These are phyloP conservation scores for Calameuta idolon DNA, from an alignment of 2,888 invertebrate genomes.

Conservation along the genomic window DNA sequence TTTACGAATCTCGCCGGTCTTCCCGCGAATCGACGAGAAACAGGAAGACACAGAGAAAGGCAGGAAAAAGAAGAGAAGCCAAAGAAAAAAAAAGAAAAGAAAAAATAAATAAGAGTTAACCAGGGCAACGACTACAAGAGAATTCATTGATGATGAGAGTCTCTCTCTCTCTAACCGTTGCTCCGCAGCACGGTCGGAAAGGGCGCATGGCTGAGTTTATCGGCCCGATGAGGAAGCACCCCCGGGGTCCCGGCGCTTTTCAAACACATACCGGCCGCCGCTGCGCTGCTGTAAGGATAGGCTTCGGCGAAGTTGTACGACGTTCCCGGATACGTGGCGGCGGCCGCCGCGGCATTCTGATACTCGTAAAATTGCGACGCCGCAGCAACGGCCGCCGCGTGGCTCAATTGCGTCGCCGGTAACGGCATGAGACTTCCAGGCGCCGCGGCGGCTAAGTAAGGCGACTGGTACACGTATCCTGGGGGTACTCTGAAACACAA, in stretches of 20 bases:
- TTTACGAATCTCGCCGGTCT: too few relatives aligned
- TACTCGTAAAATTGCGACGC: conserved; percentile 88
- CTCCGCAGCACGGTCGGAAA: conserved; percentile 61
- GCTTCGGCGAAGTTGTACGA: conserved; percentile 81
- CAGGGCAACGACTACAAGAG: too few relatives aligned
- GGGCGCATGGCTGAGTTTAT: conserved; percentile 57
- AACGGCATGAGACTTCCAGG: conserved; percentile 78
- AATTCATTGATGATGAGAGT: background rate
- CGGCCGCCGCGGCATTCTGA: conserved; percentile 80
- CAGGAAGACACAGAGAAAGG: background rate
- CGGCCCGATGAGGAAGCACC: conserved; percentile 53
- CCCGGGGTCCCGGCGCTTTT: conserved; percentile 48
- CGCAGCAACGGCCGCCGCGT: conserved; percentile 82
- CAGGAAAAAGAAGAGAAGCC: background rate
- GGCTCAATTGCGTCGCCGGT: conserved; percentile 74
- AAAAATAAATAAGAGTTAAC: conserved; percentile 12
- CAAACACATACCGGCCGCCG: conserved; percentile 73
- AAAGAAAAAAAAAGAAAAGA: conserved; percentile 7
- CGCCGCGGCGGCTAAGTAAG: conserved; percentile 74
- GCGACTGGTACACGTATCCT: conserved; percentile 82
- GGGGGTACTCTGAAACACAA: conserved; percentile 76
- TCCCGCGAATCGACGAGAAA: too few relatives aligned
- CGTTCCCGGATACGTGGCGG: conserved; percentile 78
- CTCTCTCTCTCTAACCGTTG: conserved; percentile 48
- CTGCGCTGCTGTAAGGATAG: conserved; percentile 77